These are phyloP conservation scores for Cyclophora punctaria DNA, from an alignment of 2,888 invertebrate genomes.

Conservation along the genomic window DNA sequence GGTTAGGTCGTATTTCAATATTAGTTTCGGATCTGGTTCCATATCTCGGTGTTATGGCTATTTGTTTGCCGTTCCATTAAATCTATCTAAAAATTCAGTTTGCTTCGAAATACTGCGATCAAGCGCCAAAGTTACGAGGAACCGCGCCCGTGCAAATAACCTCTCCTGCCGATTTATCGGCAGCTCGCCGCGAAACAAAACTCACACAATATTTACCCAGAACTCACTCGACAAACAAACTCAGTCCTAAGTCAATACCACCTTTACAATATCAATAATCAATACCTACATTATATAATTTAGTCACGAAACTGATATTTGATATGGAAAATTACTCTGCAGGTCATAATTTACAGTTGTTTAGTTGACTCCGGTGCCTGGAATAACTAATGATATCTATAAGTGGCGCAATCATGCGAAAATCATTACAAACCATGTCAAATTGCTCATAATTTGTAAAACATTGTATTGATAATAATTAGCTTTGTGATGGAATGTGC, in stretches of 20 bases:
- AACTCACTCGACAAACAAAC: conserved; percentile 29
- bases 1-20: too few relatives aligned
- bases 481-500: conserved; percentile 20
- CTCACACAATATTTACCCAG: conserved; percentile 39
- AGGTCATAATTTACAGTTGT: conserved; percentile 28
- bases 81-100: conserved; percentile 44
- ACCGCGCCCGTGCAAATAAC: conserved; percentile 44
- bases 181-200: conserved; percentile 44
- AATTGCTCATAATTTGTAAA: conserved; percentile 43
- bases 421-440: conserved; percentile 42
- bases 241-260: conserved; percentile 47
- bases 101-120: conserved; percentile 53
- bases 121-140: conserved; percentile 45
- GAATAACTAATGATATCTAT: conserved; percentile 42
- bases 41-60: conserved; percentile 11
- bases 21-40: conserved; percentile 4
- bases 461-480: conserved; percentile 32
- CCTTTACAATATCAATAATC: conserved; percentile 6
- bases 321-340: conserved; percentile 32
- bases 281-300: conserved; percentile 12
- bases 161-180: conserved; percentile 61
- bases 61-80: conserved; percentile 54
- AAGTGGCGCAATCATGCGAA: conserved; percentile 39
- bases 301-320: conserved; percentile 34
- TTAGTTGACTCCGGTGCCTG: conserved; percentile 38